Conservation (phyloP, 1,140 invertebrate genomes). For the Formica selysi region DNA sequence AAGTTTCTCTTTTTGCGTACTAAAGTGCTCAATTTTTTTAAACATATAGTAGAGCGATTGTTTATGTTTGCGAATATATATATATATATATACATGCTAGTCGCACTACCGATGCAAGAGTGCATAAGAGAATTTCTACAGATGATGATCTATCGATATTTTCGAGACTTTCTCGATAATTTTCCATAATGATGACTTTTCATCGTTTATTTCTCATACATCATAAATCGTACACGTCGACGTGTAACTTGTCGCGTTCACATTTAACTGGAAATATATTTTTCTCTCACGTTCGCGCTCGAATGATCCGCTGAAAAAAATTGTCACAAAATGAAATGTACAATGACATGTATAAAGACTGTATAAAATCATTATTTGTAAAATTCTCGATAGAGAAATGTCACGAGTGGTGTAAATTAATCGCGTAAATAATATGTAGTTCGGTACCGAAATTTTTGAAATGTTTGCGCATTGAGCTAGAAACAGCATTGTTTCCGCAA, state of each 20-base stretch:
- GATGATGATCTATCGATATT: background rate
- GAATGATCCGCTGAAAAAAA: background rate
- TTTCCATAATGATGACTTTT: too few relatives aligned
- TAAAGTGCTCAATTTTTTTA: background rate
- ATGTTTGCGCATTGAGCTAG: too few relatives aligned
- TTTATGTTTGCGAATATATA: too few relatives aligned
- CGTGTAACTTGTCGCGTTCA: too few relatives aligned
- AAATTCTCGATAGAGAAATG: constrained; percentile 53
- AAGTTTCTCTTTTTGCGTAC: background rate
- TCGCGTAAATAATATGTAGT: background rate
- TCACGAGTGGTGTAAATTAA: constrained; percentile 16
- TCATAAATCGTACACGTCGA: too few relatives aligned
- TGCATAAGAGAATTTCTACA: too few relatives aligned
- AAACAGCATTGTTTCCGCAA: background rate
- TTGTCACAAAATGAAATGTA: constrained; percentile 62
- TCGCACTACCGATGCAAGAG: too few relatives aligned
- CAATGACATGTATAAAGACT: background rate
- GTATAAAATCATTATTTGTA: constrained; percentile 16
- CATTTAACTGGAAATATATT: background rate
- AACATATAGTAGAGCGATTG: too few relatives aligned
- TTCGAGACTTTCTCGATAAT: too few relatives aligned
- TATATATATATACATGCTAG: too few relatives aligned
- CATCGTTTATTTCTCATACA: background rate
- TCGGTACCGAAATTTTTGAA: too few relatives aligned
- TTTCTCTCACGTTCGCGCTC: background rate